These are phyloP conservation scores for Cynaeus angustus DNA, from an alignment of 2,888 invertebrate species.

Conservation along the genomic window DNA sequence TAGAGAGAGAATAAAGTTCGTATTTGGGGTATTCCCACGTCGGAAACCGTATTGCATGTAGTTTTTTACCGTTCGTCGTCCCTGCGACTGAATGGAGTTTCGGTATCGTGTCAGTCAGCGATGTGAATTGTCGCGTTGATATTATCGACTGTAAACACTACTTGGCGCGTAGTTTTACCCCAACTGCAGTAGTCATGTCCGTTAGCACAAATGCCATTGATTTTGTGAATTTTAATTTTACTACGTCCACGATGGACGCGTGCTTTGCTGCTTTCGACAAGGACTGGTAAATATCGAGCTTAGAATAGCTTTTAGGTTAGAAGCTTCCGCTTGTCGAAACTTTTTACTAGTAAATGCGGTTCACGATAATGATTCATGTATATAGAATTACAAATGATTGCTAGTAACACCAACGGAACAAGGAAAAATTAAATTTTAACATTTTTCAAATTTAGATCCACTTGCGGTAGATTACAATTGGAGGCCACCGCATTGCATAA, in stretches of 20 bases:
- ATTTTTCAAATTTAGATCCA: no score
- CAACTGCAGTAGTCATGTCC: constrained; percentile 61
- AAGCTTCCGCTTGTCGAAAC: constrained; percentile 12
- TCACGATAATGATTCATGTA: not conserved
- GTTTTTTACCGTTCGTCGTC: constrained; percentile 20
- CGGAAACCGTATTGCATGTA: constrained; percentile 1
- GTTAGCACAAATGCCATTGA: constrained; percentile 59
- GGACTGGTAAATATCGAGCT: constrained; percentile 81
- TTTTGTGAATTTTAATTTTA: constrained; percentile 55
- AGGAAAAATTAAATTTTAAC: no score
- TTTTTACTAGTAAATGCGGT: not conserved
- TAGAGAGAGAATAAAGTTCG: not conserved
- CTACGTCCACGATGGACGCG: constrained; percentile 82
- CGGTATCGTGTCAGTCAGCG: constrained; percentile 48
- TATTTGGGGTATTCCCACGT: constrained; percentile 34
- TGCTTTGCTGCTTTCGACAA: constrained; percentile 94
- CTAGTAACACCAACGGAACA: no score
- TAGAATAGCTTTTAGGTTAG: constrained; percentile 39
- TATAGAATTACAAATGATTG: no score
- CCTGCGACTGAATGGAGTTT: constrained; percentile 6
- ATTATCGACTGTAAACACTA: constrained; percentile 51
- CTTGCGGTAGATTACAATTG: not conserved
- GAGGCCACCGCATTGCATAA: constrained; percentile 2
- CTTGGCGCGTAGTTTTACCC: constrained; percentile 56
- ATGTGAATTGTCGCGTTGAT: constrained; percentile 45